Conservation (phyloP, 2,113 vertebrate genomes). For the Chaenogobius annularis region DNA sequence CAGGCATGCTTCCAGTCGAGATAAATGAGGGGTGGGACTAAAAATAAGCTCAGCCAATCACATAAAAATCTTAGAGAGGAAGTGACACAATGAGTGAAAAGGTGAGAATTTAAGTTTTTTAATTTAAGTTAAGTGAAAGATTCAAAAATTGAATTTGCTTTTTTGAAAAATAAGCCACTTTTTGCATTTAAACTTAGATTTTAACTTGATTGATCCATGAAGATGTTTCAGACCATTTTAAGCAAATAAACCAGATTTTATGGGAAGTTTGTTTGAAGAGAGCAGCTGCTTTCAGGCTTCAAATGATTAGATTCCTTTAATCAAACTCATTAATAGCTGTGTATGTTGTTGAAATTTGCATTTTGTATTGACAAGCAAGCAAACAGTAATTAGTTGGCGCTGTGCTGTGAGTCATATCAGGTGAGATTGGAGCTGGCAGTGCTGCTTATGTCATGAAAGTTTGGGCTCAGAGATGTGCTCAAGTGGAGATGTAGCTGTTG, state of each 20-base stretch:
- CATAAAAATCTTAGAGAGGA: not conserved
- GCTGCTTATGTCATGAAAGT: constrained; percentile 34
- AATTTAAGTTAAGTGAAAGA: not conserved
- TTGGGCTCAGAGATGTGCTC: constrained; percentile 15
- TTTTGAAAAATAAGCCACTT: no score
- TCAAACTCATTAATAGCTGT: constrained; percentile 14
- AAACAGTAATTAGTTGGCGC: constrained; percentile 41
- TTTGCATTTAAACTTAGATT: no score
- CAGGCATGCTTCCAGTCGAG: not conserved
- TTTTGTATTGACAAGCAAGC: constrained; percentile 24
- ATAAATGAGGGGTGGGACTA: not conserved
- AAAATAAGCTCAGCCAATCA: not conserved
- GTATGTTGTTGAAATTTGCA: constrained; percentile 22
- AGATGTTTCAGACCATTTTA: not conserved
- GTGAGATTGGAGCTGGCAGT: constrained; percentile 35
- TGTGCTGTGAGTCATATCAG: constrained; percentile 43
- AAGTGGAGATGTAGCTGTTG: constrained; percentile 11
- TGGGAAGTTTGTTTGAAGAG: not conserved
- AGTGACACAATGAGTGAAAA: not conserved
- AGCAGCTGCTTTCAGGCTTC: not conserved
- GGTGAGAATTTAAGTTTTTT: not conserved
- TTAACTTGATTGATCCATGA: not conserved
- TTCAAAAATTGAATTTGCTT: not conserved
- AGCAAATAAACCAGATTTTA: not conserved
- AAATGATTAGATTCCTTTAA: not conserved